Evolutionary conservation across 2,113 vertebrate genomes (phyloP).

Genomic region (Fulmarus glacialis): DNA sequence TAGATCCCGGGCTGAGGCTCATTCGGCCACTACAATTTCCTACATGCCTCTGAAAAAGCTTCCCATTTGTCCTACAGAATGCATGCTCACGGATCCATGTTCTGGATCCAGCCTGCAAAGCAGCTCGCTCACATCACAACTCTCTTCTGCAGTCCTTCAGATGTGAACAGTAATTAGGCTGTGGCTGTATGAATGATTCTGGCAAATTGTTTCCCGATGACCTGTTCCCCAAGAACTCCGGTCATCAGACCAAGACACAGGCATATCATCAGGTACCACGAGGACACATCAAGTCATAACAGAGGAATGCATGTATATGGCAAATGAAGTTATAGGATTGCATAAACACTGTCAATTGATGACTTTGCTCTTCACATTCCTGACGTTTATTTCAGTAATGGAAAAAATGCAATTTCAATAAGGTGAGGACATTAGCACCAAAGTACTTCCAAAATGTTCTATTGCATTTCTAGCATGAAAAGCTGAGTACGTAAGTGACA

Average conservation of each 20-base stretch:
- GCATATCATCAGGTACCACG: neutral
- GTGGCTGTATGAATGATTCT: neutral
- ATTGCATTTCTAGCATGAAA: neutral
- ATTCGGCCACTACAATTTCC: neutral
- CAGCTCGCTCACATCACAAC: fast-evolving
- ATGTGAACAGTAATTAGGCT: neutral
- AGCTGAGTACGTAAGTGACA: neutral
- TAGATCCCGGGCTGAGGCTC: neutral
- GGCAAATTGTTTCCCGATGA: neutral
- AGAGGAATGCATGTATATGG: fast-evolving
- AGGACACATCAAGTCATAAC: neutral
- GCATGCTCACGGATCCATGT: fast-evolving
- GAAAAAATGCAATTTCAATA: neutral
- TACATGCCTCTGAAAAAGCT: neutral
- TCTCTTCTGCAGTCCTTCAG: neutral
- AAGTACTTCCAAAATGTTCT: neutral
- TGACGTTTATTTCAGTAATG: fast-evolving
- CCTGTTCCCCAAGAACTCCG: neutral
- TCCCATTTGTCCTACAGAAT: neutral
- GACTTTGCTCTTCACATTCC: neutral
- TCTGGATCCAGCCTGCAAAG: neutral
- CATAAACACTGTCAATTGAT: neutral
- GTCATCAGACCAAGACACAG: neutral
- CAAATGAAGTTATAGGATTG: neutral
- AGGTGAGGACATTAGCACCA: neutral